Percentiles rank a stretch among this genome's conserved stretches.
Evolutionary conservation across 1,140 invertebrate genomes (phyloP).

Genomic region (Camponotus vicinus): DNA sequence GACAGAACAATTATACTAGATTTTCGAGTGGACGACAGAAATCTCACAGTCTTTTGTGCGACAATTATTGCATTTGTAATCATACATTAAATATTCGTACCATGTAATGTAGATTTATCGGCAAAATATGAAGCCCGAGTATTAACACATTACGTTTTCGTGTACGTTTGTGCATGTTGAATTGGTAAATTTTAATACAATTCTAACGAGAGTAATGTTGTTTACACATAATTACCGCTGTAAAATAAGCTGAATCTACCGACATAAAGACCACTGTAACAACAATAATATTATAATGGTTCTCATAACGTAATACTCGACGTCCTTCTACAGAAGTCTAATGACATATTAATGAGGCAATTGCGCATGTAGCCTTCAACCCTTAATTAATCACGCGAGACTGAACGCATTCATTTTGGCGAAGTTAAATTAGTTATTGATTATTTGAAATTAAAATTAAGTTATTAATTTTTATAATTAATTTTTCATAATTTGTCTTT

Average conservation of each 20-base stretch:
- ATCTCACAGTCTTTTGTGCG: not conserved
- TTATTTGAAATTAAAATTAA: conserved; percentile 8
- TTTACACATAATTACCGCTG: conserved; percentile 30
- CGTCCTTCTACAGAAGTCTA: not conserved
- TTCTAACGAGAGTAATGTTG: not conserved
- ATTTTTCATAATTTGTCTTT: not conserved
- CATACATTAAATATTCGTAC: not conserved
- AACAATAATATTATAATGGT: conserved; percentile 1
- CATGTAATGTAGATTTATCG: conserved; percentile 3
- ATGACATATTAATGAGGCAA: conserved; percentile 8
- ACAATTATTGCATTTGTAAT: conserved; percentile 25
- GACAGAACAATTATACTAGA: not conserved
- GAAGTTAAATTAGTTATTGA: conserved; percentile 19
- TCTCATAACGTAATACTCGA: not conserved
- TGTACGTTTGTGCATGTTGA: not conserved
- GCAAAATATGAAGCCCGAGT: conserved; percentile 7
- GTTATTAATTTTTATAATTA: conserved; percentile 23
- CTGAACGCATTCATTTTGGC: not conserved
- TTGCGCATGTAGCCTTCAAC: not conserved
- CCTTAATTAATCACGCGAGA: conserved; percentile 3
- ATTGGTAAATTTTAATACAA: conserved; percentile 50
- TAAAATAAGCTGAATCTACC: conserved; percentile 8
- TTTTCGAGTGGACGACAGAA: not conserved
- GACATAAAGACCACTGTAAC: not conserved
- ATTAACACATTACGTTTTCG: conserved; percentile 27